Evolutionary conservation across 92 coral and sea anemone species (phyloP).

Genomic region (Pocillopora meandrina): DNA sequence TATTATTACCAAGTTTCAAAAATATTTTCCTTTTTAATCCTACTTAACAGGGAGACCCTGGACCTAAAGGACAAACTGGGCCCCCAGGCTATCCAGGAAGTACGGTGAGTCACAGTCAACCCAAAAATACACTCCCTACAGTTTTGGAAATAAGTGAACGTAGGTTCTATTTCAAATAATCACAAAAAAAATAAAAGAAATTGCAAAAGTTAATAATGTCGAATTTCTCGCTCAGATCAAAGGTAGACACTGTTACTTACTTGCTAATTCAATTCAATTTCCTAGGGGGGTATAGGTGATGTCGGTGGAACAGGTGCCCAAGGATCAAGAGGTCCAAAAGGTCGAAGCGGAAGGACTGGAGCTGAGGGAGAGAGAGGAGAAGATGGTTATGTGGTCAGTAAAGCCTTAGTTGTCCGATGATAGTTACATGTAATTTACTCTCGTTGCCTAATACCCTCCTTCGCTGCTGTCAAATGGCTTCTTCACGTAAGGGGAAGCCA

Average conservation of each 20-base stretch:
- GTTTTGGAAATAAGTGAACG: too few relatives aligned
- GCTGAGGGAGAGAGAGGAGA: constrained; percentile 9
- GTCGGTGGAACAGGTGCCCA: not conserved
- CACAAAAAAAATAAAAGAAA: too few relatives aligned
- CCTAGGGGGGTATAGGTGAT: constrained; percentile 32
- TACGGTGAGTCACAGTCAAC: not conserved
- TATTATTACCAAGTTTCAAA: not conserved
- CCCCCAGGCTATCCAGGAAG: constrained; percentile 27
- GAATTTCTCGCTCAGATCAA: too few relatives aligned
- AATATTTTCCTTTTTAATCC: not conserved
- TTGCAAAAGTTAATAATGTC: too few relatives aligned
- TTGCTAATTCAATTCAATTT: too few relatives aligned
- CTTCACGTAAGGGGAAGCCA: not conserved
- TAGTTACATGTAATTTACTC: too few relatives aligned
- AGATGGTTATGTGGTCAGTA: constrained; percentile 27
- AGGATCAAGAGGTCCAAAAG: constrained; percentile 33
- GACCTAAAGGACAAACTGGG: constrained; percentile 17
- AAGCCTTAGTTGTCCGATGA: not conserved
- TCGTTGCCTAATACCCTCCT: not conserved
- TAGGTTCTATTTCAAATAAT: too few relatives aligned
- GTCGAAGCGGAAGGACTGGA: constrained; percentile 30
- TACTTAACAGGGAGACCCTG: constrained; percentile 21
- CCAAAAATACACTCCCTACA: not conserved
- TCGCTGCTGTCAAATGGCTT: not conserved
- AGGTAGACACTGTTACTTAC: too few relatives aligned